phyloP scores from a whole-genome alignment of 2,888 invertebrate genomes.

The Caenorhabditis angaria region DNA sequence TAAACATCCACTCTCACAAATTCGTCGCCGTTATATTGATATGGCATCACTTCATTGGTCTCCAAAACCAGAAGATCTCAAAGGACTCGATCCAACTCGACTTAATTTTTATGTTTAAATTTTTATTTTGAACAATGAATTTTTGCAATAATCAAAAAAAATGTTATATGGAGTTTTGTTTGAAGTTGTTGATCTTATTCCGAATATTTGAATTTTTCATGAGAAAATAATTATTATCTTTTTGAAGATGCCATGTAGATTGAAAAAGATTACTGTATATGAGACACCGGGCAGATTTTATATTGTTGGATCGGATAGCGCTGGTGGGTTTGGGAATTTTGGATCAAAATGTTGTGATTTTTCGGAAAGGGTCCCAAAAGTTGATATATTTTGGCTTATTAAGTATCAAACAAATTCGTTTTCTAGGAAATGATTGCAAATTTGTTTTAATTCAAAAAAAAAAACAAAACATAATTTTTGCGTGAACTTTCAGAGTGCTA shows the following conservation, averaged over 20 bases:
- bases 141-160: not conserved
- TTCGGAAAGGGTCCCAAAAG: no score
- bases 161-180: no score
- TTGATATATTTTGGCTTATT: no score
- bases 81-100: constrained; percentile 42
- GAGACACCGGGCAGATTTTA: constrained; percentile 80
- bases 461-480: no score
- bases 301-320: constrained; percentile 85
- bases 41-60: constrained; percentile 34
- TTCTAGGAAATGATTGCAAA: no score
- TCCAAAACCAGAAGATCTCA: constrained; percentile 20
- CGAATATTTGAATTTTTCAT: not conserved
- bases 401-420: no score
- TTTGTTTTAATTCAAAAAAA: no score
- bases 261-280: constrained; percentile 64
- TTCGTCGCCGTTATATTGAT: constrained; percentile 38
- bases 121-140: not conserved
- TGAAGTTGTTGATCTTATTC: not conserved
- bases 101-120: constrained; percentile 49
- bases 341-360: no score
- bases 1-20: constrained; percentile 48
- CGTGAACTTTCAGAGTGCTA: no score
- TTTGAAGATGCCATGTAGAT: constrained; percentile 49
- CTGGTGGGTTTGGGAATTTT: not conserved
- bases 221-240: not conserved